Evolutionary conservation across 2,797 vertebrate genomes (phyloP).

Genomic region (Uromys caudimaculatus): DNA sequence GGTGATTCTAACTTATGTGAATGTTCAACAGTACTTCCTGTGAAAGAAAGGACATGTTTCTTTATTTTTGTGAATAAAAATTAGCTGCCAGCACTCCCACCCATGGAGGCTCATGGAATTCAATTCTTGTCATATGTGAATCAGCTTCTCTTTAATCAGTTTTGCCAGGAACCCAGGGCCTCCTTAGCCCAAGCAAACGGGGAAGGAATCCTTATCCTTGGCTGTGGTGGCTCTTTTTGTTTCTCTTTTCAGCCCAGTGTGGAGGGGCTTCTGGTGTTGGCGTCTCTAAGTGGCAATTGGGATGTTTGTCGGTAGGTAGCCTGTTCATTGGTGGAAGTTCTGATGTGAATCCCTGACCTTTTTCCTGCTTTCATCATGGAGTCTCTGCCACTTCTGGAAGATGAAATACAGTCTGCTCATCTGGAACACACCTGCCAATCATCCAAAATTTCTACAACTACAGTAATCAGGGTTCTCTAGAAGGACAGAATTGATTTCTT

Average conservation of each 20-base stretch:
- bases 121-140: slow-evolving; percentile 49
- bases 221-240: background rate
- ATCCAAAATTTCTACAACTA: background rate
- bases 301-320: background rate
- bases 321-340: background rate
- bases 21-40: slow-evolving; percentile 11
- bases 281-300: background rate
- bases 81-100: slow-evolving; percentile 44
- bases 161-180: slow-evolving; percentile 15
- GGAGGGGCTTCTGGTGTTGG: background rate
- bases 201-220: background rate
- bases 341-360: background rate
- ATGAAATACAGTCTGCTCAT: background rate
- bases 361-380: background rate
- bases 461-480: background rate
- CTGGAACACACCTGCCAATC: background rate
- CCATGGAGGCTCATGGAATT: slow-evolving; percentile 68
- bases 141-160: background rate
- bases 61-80: slow-evolving; percentile 69
- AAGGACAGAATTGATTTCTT: background rate
- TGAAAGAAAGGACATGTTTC: slow-evolving; percentile 59
- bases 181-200: background rate
- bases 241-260: background rate
- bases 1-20: slow-evolving; percentile 34
- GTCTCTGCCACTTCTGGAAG: background rate